Percentiles rank a stretch among this genome's conserved stretches.
Conservation (phyloP, 1,140 invertebrate species). For the Euwallacea similis region DNA sequence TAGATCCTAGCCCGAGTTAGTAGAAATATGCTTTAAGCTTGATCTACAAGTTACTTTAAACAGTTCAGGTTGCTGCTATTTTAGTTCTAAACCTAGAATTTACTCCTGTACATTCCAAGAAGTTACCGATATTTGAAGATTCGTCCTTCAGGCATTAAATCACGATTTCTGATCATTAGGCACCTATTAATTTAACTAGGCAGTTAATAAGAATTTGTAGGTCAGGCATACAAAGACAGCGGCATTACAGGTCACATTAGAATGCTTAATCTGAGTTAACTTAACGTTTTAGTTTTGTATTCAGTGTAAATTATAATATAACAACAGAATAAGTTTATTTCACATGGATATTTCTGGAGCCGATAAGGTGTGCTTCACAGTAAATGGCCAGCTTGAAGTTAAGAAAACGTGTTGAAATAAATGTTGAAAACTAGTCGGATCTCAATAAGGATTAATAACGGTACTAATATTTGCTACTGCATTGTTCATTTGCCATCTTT, state of each 20-base stretch:
- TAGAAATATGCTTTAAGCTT: conserved; percentile 12
- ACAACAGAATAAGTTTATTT: no score
- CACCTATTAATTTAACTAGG: no score
- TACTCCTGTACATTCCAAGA: conserved; percentile 22
- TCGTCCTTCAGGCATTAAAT: no score
- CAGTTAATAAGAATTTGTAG: conserved; percentile 5
- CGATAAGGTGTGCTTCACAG: neutral
- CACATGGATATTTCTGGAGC: neutral
- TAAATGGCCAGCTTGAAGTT: no score
- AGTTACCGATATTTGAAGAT: neutral
- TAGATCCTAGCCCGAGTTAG: conserved; percentile 30
- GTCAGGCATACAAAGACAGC: conserved; percentile 10
- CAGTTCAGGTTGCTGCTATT: no score
- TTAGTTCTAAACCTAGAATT: no score
- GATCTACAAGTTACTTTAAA: conserved; percentile 1
- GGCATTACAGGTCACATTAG: conserved; percentile 25
- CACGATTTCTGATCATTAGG: no score
- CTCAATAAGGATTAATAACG: conserved; percentile 21
- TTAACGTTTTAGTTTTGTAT: conserved; percentile 39
- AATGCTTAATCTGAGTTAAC: conserved; percentile 38
- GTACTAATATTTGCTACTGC: conserved; percentile 20
- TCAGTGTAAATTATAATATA: conserved; percentile 15
- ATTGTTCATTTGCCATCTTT: no score
- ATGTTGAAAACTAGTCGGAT: conserved; percentile 28
- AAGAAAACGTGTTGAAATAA: conserved; percentile 5